Evolutionary conservation across 2,888 invertebrate species (phyloP).

Genomic region (Eupithecia centaureata): DNA sequence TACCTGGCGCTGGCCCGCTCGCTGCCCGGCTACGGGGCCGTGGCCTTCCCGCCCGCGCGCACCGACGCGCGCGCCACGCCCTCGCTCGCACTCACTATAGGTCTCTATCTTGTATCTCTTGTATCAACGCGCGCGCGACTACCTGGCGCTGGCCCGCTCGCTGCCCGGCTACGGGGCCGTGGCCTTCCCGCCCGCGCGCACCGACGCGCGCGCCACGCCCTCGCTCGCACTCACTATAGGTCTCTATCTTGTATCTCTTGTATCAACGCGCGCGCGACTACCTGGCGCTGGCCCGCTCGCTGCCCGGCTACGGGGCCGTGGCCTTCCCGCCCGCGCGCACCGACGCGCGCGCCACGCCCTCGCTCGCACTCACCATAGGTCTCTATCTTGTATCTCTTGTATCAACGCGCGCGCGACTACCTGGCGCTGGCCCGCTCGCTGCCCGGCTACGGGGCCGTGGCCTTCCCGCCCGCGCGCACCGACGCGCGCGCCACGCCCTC

Average conservation of each 20-base stretch:
- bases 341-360: constrained; percentile 85
- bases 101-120: too few relatives aligned
- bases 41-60: constrained; percentile 96
- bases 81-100: constrained; percentile 91
- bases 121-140: constrained; percentile 94
- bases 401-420: constrained; percentile 94
- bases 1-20: constrained; percentile 93
- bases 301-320: constrained; percentile 97
- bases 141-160: constrained; percentile 92
- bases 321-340: constrained; percentile 97
- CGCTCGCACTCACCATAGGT: constrained; percentile 90
- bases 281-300: constrained; percentile 90
- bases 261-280: constrained; percentile 95
- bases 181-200: constrained; percentile 95
- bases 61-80: constrained; percentile 86
- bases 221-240: constrained; percentile 91
- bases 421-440: constrained; percentile 92
- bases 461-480: constrained; percentile 96
- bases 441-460: constrained; percentile 96
- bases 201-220: constrained; percentile 86
- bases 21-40: constrained; percentile 96
- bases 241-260: too few relatives aligned
- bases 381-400: too few relatives aligned
- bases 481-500: constrained; percentile 86
- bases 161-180: constrained; percentile 97